A percentile compares a stretch with the other conserved stretches of the same genome.
Evolutionary conservation across 2,113 vertebrate genomes (phyloP).

Genomic region (Perca fluviatilis): DNA sequence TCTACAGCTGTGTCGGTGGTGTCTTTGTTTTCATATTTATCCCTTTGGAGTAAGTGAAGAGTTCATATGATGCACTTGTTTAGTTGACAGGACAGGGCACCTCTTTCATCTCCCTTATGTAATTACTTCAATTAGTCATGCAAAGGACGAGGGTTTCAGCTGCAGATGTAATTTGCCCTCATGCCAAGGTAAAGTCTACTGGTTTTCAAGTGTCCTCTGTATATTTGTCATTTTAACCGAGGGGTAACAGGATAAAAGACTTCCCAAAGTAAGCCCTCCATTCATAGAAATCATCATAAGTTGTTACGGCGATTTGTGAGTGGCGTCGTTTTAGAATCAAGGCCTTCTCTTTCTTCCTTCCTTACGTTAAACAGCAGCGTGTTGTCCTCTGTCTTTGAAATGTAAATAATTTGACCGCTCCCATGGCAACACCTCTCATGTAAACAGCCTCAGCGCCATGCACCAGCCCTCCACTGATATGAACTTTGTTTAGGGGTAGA

Average conservation of each 20-base stretch:
- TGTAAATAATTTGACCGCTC: slow-evolving; percentile 73
- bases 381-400: slow-evolving; percentile 70
- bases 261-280: not conserved
- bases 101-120: slow-evolving; percentile 68
- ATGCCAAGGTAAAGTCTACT: slow-evolving; percentile 45
- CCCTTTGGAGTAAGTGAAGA: slow-evolving; percentile 28
- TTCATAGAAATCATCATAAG: slow-evolving; percentile 28
- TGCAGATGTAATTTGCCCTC: slow-evolving; percentile 54
- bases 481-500: slow-evolving; percentile 63
- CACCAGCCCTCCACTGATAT: slow-evolving; percentile 53
- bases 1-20: not conserved
- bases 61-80: slow-evolving; percentile 37
- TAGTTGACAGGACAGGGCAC: slow-evolving; percentile 46
- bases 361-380: slow-evolving; percentile 41
- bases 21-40: slow-evolving; percentile 34
- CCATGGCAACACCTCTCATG: slow-evolving; percentile 68
- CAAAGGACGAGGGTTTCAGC: slow-evolving; percentile 43
- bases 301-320: slow-evolving; percentile 41
- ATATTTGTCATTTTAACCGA: slow-evolving; percentile 28
- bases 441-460: slow-evolving; percentile 60
- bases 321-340: slow-evolving; percentile 33
- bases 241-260: slow-evolving; percentile 26
- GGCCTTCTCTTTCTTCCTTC: slow-evolving; percentile 30
- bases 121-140: slow-evolving; percentile 66
- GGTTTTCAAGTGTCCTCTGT: slow-evolving; percentile 13